Evolutionary conservation across 2,113 vertebrate genomes (phyloP).

Genomic region (Montifringilla adamsi): DNA sequence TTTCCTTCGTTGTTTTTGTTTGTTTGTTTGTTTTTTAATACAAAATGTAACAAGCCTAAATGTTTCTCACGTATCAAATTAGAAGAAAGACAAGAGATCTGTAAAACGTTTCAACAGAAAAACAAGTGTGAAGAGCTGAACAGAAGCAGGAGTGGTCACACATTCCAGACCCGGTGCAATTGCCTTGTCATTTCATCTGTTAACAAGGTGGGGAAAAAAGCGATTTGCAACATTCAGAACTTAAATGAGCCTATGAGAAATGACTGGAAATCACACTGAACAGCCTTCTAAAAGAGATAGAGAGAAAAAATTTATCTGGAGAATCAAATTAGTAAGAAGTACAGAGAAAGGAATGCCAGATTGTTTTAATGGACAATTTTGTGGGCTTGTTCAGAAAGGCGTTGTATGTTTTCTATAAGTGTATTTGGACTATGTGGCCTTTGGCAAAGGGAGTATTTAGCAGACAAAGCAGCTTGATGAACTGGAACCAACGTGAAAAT

Average conservation of each 20-base stretch:
- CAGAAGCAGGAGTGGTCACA: not conserved
- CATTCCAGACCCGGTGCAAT: not conserved
- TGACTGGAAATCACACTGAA: conserved; percentile 34
- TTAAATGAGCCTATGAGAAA: conserved; percentile 53
- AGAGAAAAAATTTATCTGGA: not conserved
- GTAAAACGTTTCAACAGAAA: not conserved
- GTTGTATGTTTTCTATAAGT: not conserved
- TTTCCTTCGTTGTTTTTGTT: not conserved
- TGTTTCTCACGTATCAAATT: conserved; percentile 18
- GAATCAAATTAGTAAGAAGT: not conserved
- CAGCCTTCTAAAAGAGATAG: not conserved
- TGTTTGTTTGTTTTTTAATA: not conserved
- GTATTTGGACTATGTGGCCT: conserved; percentile 31
- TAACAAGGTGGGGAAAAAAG: not conserved
- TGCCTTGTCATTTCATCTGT: not conserved
- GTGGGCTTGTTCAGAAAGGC: not conserved
- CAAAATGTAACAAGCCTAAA: conserved; percentile 47
- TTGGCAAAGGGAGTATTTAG: conserved; percentile 2
- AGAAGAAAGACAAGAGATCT: conserved; percentile 1
- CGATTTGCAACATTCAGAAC: not conserved
- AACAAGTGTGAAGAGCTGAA: not conserved
- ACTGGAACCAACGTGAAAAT: not conserved
- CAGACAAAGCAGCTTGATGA: not conserved
- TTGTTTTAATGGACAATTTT: not conserved
- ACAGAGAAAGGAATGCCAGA: conserved; percentile 2